A percentile compares a stretch with the other conserved stretches of the same genome.
These are phyloP conservation scores for Doryteuthis pealeii DNA, from an alignment of 1,140 invertebrate genomes.

Conservation along the genomic window DNA sequence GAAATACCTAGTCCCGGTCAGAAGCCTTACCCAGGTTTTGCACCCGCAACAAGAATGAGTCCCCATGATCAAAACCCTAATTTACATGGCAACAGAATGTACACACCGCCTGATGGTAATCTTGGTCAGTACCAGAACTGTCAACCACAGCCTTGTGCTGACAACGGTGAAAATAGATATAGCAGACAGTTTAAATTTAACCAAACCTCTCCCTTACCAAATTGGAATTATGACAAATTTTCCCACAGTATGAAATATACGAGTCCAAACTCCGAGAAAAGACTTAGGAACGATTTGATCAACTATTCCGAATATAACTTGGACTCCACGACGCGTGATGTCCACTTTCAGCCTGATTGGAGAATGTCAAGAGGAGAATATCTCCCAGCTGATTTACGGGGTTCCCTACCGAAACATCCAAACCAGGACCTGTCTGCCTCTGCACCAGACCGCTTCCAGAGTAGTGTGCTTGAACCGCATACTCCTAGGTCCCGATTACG, in stretches of 20 bases:
- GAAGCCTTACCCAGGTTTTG: no score
- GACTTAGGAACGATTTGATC: not conserved
- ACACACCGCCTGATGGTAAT: no score
- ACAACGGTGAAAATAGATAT: not conserved
- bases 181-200: constrained; percentile 1
- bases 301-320: not conserved
- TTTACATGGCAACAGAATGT: no score
- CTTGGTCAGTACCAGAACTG: no score
- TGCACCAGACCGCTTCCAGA: not conserved
- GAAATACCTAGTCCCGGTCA: no score
- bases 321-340: not conserved
- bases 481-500: not conserved
- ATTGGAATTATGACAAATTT: not conserved
- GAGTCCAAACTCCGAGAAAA: not conserved
- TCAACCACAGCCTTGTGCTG: no score
- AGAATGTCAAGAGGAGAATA: not conserved
- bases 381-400: not conserved
- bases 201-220: not conserved
- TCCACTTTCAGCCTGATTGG: not conserved
- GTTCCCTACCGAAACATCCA: not conserved
- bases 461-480: not conserved
- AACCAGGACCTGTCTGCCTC: not conserved
- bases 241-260: not conserved
- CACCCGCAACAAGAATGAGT: no score
- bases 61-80: no score